phyloP scores from a whole-genome alignment of 1,140 invertebrate species.

The Drosophila equinoxialis region DNA sequence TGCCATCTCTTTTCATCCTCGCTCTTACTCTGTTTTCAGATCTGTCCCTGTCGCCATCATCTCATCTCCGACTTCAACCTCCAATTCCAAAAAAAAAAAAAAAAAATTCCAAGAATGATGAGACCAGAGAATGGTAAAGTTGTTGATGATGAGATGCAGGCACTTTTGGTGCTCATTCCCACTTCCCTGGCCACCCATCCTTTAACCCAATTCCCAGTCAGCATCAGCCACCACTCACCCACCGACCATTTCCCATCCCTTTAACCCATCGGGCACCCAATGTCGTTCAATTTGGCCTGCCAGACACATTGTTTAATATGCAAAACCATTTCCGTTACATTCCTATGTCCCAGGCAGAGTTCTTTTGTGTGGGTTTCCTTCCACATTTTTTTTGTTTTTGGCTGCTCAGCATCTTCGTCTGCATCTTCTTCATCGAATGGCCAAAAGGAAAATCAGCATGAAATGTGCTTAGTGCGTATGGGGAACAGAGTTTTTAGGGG shows the following conservation, averaged over 20 bases:
- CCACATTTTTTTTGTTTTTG: neutral
- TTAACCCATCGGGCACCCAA: constrained; percentile 35
- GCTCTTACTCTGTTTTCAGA: too few relatives aligned
- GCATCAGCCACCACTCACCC: neutral
- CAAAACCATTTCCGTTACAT: constrained; percentile 78
- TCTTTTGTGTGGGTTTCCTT: constrained; percentile 27
- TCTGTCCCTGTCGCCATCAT: neutral
- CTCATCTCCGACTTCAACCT: neutral
- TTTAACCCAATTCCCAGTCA: constrained; percentile 1
- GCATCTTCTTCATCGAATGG: constrained; percentile 41
- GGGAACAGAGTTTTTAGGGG: constrained; percentile 17
- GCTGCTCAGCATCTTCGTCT: neutral
- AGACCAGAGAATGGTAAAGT: constrained; percentile 33
- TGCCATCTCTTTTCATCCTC: neutral
- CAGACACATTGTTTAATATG: constrained; percentile 77
- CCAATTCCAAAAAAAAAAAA: neutral
- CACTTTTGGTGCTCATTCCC: constrained; percentile 23
- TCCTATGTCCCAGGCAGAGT: constrained; percentile 43
- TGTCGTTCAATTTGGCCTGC: constrained; percentile 26
- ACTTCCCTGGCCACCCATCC: neutral
- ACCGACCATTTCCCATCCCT: neutral
- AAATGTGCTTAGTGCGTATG: constrained; percentile 68
- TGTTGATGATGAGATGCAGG: constrained; percentile 57
- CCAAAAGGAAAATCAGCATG: constrained; percentile 74
- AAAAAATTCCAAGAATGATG: neutral